Evolutionary conservation across 2,888 invertebrate species (phyloP).

Genomic region (Nemurella pictetii): DNA sequence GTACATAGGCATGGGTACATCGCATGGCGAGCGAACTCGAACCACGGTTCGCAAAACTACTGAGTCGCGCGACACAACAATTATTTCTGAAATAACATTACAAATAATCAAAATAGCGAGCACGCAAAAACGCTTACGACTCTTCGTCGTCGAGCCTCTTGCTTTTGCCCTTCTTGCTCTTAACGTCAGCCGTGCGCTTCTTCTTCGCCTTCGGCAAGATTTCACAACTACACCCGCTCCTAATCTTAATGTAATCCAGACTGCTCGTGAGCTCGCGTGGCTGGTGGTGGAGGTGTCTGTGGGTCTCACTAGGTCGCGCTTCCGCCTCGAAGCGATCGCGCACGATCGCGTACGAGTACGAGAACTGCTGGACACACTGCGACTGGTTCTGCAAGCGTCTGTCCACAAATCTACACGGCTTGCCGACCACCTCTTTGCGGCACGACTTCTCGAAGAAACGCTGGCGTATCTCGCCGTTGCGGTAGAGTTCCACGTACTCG

Average conservation of each 20-base stretch:
- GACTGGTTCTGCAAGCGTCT: conserved; percentile 69
- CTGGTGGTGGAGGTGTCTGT: conserved; percentile 51
- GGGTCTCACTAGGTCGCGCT: conserved; percentile 45
- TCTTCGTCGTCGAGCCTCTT: conserved; percentile 36
- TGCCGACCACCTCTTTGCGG: conserved; percentile 67
- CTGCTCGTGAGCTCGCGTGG: conserved; percentile 49
- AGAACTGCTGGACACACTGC: conserved; percentile 81
- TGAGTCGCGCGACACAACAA: neutral
- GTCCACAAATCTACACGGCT: conserved; percentile 76
- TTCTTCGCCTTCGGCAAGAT: conserved; percentile 63
- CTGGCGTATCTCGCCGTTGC: conserved; percentile 48
- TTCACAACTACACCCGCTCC: conserved; percentile 84
- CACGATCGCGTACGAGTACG: conserved; percentile 82
- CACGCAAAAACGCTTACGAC: neutral
- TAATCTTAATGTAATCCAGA: conserved; percentile 79
- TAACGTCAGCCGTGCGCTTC: conserved; percentile 50
- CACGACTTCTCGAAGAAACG: conserved; percentile 80
- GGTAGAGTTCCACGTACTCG: conserved; percentile 73
- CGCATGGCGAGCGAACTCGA: neutral
- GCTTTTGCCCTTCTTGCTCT: conserved; percentile 51
- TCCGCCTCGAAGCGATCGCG: conserved; percentile 57
- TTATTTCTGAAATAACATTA: neutral
- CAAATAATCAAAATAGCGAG: neutral
- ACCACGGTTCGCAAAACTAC: neutral
- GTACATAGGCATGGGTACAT: neutral